Conservation (phyloP, 2,113 vertebrate species). For the Piprites chloris region DNA sequence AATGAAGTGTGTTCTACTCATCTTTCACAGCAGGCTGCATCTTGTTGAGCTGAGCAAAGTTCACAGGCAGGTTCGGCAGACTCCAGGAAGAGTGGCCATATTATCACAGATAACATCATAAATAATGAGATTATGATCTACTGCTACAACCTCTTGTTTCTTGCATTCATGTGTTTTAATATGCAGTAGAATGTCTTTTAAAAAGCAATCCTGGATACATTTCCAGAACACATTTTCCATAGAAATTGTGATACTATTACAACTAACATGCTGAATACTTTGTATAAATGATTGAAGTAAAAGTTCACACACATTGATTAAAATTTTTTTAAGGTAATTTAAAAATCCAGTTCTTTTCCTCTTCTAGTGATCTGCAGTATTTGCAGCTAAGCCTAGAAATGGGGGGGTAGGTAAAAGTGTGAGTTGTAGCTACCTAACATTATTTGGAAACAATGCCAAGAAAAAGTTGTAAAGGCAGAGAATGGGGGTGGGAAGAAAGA, state of each 20-base stretch:
- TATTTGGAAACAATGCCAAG: neutral
- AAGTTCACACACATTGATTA: neutral
- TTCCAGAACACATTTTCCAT: neutral
- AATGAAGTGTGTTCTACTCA: neutral
- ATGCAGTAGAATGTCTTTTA: neutral
- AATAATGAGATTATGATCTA: neutral
- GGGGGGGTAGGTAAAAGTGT: neutral
- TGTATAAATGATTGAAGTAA: neutral
- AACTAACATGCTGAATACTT: neutral
- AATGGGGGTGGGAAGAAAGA: neutral
- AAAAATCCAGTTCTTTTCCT: neutral
- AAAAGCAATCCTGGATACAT: neutral
- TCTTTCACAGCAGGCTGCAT: neutral
- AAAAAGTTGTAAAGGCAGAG: neutral
- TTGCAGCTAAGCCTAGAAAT: neutral
- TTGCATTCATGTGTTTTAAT: neutral
- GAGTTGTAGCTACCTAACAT: neutral
- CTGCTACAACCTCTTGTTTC: neutral
- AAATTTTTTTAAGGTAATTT: neutral
- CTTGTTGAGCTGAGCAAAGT: neutral
- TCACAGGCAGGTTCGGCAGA: neutral
- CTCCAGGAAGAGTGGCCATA: neutral
- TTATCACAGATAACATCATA: neutral
- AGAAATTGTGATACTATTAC: neutral
- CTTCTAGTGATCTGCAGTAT: neutral